Evolutionary conservation across 2,113 vertebrate genomes (phyloP).

Genomic region (Platycercus adscitus): DNA sequence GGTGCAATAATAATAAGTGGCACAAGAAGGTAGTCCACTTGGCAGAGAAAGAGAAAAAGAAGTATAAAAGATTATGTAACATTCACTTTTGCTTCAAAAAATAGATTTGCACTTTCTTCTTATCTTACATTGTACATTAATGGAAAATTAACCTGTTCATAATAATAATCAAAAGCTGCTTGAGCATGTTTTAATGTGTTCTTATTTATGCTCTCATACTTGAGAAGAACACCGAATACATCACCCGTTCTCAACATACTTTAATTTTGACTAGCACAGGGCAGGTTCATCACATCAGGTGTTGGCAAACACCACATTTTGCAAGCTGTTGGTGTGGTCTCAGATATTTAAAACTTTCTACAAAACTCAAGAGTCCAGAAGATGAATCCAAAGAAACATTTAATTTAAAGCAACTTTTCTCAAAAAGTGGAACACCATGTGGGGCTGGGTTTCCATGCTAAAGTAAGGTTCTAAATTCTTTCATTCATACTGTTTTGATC

Average conservation of each 20-base stretch:
- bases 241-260: background rate
- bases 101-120: background rate
- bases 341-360: background rate
- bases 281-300: rapidly evolving
- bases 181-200: background rate
- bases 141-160: background rate
- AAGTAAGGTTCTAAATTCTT: background rate
- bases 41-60: rapidly evolving
- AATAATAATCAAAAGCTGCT: background rate
- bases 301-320: background rate
- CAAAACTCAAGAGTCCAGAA: background rate
- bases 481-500: background rate
- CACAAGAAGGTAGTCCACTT: background rate
- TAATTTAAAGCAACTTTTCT: background rate
- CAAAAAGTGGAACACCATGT: rapidly evolving
- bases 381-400: background rate
- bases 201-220: background rate
- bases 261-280: background rate
- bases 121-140: background rate
- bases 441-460: too few species aligned
- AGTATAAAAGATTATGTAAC: background rate
- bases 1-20: background rate
- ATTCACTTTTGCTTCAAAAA: background rate
- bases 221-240: background rate
- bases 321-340: background rate